Evolutionary conservation across 2,797 vertebrate species (phyloP).

Genomic region (Enteromius afrohamiltoni): DNA sequence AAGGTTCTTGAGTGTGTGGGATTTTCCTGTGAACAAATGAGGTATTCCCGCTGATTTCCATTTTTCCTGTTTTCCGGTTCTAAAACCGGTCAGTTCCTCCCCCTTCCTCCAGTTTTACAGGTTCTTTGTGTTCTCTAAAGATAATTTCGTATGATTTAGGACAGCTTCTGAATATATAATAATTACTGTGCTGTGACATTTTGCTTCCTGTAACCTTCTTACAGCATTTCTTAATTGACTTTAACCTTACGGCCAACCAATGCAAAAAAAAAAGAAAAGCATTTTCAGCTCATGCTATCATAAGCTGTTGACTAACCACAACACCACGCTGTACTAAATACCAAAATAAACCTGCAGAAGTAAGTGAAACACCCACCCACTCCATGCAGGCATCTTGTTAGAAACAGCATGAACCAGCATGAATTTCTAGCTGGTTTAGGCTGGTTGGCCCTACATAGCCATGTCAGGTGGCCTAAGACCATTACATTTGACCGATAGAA

Average conservation of each 20-base stretch:
- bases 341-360: slow-evolving; percentile 25
- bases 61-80: slow-evolving; percentile 17
- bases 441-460: too few species aligned
- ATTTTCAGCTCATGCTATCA: slow-evolving; percentile 1
- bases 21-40: neutral
- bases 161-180: slow-evolving; percentile 30
- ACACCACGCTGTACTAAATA: neutral
- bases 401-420: neutral
- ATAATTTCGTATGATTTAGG: slow-evolving; percentile 22
- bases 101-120: slow-evolving; percentile 17
- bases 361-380: slow-evolving; percentile 36
- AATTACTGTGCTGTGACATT: slow-evolving; percentile 24
- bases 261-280: neutral
- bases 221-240: slow-evolving; percentile 9
- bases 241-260: neutral
- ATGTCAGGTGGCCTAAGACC: neutral
- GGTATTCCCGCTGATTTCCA: neutral
- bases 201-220: neutral
- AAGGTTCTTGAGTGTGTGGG: too few species aligned
- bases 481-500: neutral
- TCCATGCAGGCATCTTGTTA: slow-evolving; percentile 3
- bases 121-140: slow-evolving; percentile 16
- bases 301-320: slow-evolving; percentile 24
- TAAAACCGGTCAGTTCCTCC: slow-evolving; percentile 11
- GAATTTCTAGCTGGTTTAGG: neutral